phyloP scores from a whole-genome alignment of 2,113 vertebrate genomes.

The Thunnus thynnus region DNA sequence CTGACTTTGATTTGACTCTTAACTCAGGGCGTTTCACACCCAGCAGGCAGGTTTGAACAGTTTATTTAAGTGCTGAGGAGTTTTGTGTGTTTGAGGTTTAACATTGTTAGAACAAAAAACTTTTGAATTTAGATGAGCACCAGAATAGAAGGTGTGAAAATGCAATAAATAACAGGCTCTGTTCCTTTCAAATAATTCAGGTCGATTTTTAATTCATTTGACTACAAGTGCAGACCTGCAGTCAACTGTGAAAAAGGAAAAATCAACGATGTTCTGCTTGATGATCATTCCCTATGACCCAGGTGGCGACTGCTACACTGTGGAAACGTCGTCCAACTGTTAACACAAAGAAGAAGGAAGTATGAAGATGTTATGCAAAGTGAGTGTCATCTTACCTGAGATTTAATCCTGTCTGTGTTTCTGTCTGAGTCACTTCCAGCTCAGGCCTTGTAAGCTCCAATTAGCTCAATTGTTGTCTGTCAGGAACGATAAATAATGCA shows the following conservation, averaged over 20 bases:
- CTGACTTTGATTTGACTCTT: background rate
- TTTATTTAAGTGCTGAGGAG: background rate
- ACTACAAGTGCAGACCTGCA: slow-evolving; percentile 11
- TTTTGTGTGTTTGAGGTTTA: background rate
- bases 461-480: slow-evolving; percentile 1
- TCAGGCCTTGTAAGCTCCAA: slow-evolving; percentile 10
- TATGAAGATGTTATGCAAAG: background rate
- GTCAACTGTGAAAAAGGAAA: background rate
- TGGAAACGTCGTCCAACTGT: background rate
- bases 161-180: background rate
- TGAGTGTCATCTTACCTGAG: background rate
- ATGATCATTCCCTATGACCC: background rate
- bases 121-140: too few relatives aligned
- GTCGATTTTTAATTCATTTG: background rate
- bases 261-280: background rate
- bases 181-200: background rate
- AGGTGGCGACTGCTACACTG: background rate
- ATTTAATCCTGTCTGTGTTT: background rate
- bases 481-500: slow-evolving; percentile 36
- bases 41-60: background rate
- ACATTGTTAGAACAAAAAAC: background rate
- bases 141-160: background rate
- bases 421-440: slow-evolving; percentile 2
- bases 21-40: background rate
- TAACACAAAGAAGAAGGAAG: background rate